These are phyloP conservation scores for Sorex araneus DNA, from an alignment of 2,113 vertebrate genomes.

Conservation along the genomic window DNA sequence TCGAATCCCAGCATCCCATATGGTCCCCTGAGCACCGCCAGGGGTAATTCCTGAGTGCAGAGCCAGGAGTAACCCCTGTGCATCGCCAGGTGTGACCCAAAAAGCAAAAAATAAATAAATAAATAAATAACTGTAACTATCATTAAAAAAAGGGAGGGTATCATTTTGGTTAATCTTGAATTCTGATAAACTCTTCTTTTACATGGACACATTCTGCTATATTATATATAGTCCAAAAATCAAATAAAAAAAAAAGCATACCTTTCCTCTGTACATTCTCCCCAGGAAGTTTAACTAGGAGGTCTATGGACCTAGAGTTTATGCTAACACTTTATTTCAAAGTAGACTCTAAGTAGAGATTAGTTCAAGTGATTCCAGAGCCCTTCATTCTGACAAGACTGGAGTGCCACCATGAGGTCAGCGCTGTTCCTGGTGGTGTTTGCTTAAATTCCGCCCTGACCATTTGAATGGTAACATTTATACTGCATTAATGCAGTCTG, in stretches of 20 bases:
- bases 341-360: not conserved
- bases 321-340: not conserved
- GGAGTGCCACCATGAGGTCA: slow-evolving; percentile 82
- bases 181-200: not conserved
- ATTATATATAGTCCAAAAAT: not conserved
- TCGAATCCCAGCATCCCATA: no score
- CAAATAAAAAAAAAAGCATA: not conserved
- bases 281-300: not conserved
- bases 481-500: slow-evolving; percentile 6
- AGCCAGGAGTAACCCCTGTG: no score
- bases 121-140: slow-evolving; percentile 7
- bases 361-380: not conserved
- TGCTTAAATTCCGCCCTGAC: slow-evolving; percentile 24
- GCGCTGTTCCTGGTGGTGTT: slow-evolving; percentile 19
- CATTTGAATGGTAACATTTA: not conserved
- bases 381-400: slow-evolving; percentile 2
- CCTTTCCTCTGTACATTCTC: not conserved
- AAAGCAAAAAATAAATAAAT: no score
- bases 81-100: no score
- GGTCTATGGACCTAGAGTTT: not conserved
- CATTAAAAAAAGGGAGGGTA: slow-evolving; percentile 15
- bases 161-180: slow-evolving; percentile 59
- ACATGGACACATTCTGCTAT: not conserved
- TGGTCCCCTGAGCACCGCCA: no score
- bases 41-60: no score